Evolutionary conservation across 2,797 vertebrate genomes (phyloP).

Genomic region (Rhabdomys pumilio): DNA sequence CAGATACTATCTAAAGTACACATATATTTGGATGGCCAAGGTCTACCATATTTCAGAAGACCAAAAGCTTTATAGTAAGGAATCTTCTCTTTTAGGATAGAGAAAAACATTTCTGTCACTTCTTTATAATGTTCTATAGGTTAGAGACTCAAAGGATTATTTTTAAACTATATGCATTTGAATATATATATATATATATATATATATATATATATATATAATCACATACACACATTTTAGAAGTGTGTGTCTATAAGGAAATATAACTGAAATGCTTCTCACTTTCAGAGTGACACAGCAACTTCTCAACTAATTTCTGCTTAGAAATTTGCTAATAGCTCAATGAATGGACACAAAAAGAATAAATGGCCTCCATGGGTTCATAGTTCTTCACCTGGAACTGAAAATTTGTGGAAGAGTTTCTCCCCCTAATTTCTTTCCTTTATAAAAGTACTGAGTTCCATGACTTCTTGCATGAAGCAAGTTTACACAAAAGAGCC

Average conservation of each 20-base stretch:
- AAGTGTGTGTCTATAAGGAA: not conserved
- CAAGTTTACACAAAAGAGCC: not conserved
- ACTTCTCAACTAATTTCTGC: not conserved
- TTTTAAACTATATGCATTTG: no score
- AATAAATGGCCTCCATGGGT: not conserved
- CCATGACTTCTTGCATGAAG: not conserved
- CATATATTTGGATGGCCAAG: conserved; percentile 74
- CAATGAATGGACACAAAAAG: not conserved
- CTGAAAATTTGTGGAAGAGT: conserved; percentile 1
- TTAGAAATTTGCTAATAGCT: not conserved
- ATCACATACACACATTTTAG: not conserved
- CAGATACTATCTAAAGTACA: not conserved
- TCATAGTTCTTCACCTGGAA: not conserved
- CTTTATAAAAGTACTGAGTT: not conserved
- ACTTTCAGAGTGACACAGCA: not conserved
- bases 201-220: no score
- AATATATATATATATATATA: not conserved
- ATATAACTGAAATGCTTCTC: not conserved
- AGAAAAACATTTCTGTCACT: not conserved
- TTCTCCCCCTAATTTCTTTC: not conserved
- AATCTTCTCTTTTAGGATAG: not conserved
- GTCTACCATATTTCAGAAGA: conserved; percentile 65
- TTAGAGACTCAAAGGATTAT: not conserved
- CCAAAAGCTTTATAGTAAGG: not conserved
- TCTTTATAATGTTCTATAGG: not conserved